Evolutionary conservation across 2,113 vertebrate species (phyloP).

Genomic region (Pristiophorus japonicus): DNA sequence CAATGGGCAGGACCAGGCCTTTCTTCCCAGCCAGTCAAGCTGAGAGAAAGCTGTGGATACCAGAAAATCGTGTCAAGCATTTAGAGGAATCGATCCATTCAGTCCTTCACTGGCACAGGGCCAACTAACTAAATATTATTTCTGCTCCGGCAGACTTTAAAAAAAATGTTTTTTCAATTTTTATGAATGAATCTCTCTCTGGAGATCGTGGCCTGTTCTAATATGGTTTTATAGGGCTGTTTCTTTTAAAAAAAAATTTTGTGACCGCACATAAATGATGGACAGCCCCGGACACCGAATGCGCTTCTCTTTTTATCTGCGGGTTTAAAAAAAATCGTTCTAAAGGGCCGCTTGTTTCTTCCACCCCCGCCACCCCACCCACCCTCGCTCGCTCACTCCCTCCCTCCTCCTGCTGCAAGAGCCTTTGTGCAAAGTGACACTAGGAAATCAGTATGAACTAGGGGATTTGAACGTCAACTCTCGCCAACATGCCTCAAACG

Average conservation of each 20-base stretch:
- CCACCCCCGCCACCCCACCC: background rate
- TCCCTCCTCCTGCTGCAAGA: background rate
- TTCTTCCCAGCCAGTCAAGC: conserved; percentile 76
- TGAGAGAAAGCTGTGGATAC: conserved; percentile 59
- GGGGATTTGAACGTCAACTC: background rate
- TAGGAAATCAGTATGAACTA: background rate
- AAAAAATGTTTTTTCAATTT: conserved; percentile 40
- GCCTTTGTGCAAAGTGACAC: background rate
- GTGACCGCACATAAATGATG: background rate
- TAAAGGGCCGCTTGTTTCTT: conserved; percentile 37
- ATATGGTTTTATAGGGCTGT: no score
- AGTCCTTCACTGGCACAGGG: conserved; percentile 49
- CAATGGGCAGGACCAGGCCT: conserved; percentile 63
- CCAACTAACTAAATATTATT: conserved; percentile 61
- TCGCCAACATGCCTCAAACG: background rate
- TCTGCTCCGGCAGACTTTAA: conserved; percentile 54
- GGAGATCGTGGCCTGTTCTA: conserved; percentile 48
- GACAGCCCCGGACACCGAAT: background rate
- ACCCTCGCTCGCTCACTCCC: no score
- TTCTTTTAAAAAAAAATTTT: no score
- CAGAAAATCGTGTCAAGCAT: conserved; percentile 58
- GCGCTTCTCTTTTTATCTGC: conserved; percentile 37
- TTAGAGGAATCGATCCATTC: conserved; percentile 62
- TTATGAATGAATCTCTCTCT: conserved; percentile 54
- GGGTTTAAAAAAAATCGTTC: conserved; percentile 46